Conservation (phyloP, 2,113 vertebrate genomes). For the Craseonycteris thonglongyai region DNA sequence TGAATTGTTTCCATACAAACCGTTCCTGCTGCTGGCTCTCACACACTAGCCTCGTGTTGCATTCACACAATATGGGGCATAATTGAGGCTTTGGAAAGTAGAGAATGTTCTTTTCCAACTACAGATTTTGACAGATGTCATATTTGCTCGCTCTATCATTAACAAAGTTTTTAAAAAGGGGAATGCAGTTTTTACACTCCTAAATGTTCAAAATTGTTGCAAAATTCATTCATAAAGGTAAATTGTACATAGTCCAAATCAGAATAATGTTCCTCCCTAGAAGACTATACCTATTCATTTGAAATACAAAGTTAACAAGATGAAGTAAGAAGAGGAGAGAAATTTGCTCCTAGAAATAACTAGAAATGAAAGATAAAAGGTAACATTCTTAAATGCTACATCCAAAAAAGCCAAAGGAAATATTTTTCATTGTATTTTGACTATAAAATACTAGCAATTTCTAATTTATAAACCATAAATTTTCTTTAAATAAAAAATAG, state of each 20-base stretch:
- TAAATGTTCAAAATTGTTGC: not conserved
- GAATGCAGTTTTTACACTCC: not conserved
- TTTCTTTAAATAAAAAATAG: not conserved
- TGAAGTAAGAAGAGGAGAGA: not conserved
- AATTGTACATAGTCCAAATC: not conserved
- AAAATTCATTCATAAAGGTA: not conserved
- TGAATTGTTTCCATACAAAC: not conserved
- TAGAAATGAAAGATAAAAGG: not conserved
- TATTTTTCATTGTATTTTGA: not conserved
- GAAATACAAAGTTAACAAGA: not conserved
- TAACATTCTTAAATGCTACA: not conserved
- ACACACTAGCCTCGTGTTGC: not conserved
- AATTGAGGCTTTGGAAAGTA: not conserved
- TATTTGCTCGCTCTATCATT: not conserved
- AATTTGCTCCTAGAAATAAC: not conserved
- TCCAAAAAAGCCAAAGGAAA: not conserved
- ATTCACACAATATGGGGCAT: not conserved
- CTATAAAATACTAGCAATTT: not conserved
- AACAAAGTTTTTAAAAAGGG: not conserved
- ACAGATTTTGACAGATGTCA: not conserved
- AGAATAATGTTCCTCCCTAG: not conserved
- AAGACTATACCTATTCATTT: not conserved
- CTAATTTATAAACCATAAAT: not conserved
- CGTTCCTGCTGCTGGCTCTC: not conserved
- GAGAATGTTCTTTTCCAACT: not conserved